These are phyloP conservation scores for Lasioglossum lativentre DNA, from an alignment of 2,888 invertebrate genomes.

Conservation along the genomic window DNA sequence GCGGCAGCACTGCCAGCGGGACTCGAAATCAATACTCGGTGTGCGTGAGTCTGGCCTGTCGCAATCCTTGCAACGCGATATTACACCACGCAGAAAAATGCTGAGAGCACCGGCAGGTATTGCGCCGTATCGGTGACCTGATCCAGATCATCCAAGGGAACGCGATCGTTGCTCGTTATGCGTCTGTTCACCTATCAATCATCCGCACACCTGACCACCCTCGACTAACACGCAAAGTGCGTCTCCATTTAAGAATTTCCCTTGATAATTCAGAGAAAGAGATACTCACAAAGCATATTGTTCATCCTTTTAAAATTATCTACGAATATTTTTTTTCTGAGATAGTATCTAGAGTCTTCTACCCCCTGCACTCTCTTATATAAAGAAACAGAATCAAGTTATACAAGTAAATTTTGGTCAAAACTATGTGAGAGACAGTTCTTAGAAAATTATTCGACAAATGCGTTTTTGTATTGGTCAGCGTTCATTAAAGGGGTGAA, in stretches of 20 bases:
- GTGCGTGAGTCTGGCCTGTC: constrained; percentile 79
- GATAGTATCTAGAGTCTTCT: too few relatives aligned
- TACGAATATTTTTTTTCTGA: not conserved
- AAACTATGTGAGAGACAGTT: not conserved
- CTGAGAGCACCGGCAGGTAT: constrained; percentile 48
- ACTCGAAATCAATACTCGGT: constrained; percentile 83
- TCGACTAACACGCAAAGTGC: not conserved
- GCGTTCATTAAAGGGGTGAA: too few relatives aligned
- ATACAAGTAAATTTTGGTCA: not conserved
- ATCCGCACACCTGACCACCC: not conserved
- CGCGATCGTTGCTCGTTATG: constrained; percentile 40
- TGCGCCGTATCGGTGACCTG: constrained; percentile 58
- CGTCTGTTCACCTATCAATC: constrained; percentile 11
- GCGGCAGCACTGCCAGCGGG: constrained; percentile 82
- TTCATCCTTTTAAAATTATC: not conserved
- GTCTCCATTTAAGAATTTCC: not conserved
- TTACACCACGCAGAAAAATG: constrained; percentile 68
- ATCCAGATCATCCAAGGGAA: constrained; percentile 56
- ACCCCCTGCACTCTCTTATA: not conserved
- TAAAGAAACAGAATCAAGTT: not conserved
- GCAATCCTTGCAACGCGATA: constrained; percentile 78
- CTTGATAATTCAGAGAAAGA: not conserved
- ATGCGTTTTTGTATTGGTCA: not conserved
- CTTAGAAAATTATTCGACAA: not conserved
- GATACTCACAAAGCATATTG: not conserved